A percentile compares a stretch with the other conserved stretches of the same genome.
Conservation (phyloP, 1,140 invertebrate genomes). For the Dinothrombium tinctorium region DNA sequence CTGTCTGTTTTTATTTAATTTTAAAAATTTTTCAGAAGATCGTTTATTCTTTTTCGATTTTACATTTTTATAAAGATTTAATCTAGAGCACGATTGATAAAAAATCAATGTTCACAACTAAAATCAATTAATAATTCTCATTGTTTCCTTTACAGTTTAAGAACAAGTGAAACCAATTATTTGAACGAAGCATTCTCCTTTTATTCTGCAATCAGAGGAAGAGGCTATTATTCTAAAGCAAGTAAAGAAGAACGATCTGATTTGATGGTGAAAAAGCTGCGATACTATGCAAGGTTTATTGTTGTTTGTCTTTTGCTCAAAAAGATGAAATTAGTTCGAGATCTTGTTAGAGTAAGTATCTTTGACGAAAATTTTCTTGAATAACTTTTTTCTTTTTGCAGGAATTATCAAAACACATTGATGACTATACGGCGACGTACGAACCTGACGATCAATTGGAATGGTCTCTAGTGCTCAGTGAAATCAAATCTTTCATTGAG, state of each 20-base stretch:
- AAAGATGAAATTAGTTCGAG: slow-evolving; percentile 75
- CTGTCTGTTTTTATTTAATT: too few species aligned
- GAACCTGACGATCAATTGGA: slow-evolving; percentile 89
- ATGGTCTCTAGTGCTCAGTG: slow-evolving; percentile 78
- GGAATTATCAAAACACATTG: slow-evolving; percentile 52
- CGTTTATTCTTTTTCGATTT: slow-evolving; percentile 3
- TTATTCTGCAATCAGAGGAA: slow-evolving; percentile 74
- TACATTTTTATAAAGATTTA: too few species aligned
- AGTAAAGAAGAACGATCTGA: slow-evolving; percentile 80
- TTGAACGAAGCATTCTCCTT: slow-evolving; percentile 86
- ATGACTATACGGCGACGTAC: slow-evolving; percentile 80
- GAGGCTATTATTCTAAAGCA: slow-evolving; percentile 81
- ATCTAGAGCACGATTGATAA: too few species aligned
- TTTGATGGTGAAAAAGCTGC: slow-evolving; percentile 87
- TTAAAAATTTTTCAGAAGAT: neutral
- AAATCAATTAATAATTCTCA: too few species aligned
- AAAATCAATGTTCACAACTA: too few species aligned
- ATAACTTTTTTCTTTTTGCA: slow-evolving; percentile 15
- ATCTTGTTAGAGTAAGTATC: slow-evolving; percentile 43
- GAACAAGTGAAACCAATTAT: slow-evolving; percentile 88
- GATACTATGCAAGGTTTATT: slow-evolving; percentile 89
- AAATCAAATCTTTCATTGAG: slow-evolving; percentile 82
- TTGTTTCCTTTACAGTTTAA: slow-evolving; percentile 33
- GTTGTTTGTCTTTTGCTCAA: slow-evolving; percentile 82
- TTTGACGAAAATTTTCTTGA: slow-evolving; percentile 1